These are phyloP conservation scores for Oikopleura albicans DNA, from an alignment of 23 tunicate species.

Conservation along the genomic window DNA sequence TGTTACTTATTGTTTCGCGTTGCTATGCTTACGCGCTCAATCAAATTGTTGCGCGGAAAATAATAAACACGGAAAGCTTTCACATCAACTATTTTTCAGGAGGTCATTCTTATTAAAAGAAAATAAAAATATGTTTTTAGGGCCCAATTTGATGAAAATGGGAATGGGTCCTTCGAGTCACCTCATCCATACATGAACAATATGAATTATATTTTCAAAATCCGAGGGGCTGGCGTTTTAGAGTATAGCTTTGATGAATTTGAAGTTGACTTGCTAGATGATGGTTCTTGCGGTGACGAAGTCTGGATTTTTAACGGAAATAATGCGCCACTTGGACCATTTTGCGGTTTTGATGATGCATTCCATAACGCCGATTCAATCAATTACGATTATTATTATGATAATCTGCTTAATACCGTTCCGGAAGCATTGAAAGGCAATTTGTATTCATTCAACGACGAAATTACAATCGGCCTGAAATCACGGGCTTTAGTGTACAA, in stretches of 20 bases:
- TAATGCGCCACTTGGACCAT: background rate
- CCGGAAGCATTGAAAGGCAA: background rate
- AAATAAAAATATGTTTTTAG: background rate
- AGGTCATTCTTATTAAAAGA: too few species aligned
- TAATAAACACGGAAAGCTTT: too few species aligned
- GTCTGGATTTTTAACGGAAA: background rate
- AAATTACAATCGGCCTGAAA: background rate
- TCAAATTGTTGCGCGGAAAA: too few species aligned
- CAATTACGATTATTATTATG: background rate
- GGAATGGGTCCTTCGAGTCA: background rate
- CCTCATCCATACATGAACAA: background rate
- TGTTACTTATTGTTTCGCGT: too few species aligned
- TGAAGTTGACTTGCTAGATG: background rate
- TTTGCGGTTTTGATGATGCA: constrained; percentile 7
- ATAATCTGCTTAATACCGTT: background rate
- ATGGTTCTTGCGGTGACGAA: background rate
- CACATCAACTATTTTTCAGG: too few species aligned
- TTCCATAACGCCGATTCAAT: background rate
- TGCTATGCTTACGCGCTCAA: too few species aligned
- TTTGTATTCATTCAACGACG: background rate
- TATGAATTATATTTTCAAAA: background rate
- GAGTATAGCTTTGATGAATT: background rate
- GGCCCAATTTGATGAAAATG: background rate
- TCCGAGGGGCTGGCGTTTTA: background rate
- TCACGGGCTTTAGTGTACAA: background rate